Conservation (phyloP, 2,797 vertebrate genomes). For the Crocodylus rhombifer region DNA sequence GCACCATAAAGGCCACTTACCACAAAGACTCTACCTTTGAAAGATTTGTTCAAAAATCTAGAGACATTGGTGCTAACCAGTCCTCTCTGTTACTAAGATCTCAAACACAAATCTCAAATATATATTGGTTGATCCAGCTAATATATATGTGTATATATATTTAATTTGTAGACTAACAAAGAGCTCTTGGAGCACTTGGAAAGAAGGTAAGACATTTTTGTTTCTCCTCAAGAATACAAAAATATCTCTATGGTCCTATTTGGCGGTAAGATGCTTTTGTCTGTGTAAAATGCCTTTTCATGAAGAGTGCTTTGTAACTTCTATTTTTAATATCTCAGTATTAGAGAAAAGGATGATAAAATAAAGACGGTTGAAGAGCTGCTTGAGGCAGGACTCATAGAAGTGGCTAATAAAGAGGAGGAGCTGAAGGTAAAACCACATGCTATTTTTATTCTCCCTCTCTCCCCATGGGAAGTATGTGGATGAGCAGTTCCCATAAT, state of each 20-base stretch:
- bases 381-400: conserved; percentile 93
- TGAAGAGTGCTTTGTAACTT: background rate
- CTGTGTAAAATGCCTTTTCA: background rate
- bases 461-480: background rate
- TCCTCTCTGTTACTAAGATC: background rate
- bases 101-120: background rate
- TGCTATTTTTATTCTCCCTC: background rate
- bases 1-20: fast-evolving
- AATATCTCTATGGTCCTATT: background rate
- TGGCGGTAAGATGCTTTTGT: background rate
- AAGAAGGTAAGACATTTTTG: conserved; percentile 77
- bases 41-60: background rate
- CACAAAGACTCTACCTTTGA: background rate
- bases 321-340: conserved; percentile 77
- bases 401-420: conserved; percentile 96
- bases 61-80: background rate
- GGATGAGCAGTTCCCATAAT: background rate
- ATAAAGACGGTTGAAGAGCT: conserved; percentile 93
- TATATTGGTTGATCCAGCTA: background rate
- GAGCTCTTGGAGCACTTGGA: conserved; percentile 84
- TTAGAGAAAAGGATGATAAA: conserved; percentile 93
- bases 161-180: conserved; percentile 74
- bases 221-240: background rate
- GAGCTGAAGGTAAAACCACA: conserved; percentile 88
- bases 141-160: background rate